Evolutionary conservation across 2,888 invertebrate species (phyloP).

Genomic region (Pristionchus japonicus): DNA sequence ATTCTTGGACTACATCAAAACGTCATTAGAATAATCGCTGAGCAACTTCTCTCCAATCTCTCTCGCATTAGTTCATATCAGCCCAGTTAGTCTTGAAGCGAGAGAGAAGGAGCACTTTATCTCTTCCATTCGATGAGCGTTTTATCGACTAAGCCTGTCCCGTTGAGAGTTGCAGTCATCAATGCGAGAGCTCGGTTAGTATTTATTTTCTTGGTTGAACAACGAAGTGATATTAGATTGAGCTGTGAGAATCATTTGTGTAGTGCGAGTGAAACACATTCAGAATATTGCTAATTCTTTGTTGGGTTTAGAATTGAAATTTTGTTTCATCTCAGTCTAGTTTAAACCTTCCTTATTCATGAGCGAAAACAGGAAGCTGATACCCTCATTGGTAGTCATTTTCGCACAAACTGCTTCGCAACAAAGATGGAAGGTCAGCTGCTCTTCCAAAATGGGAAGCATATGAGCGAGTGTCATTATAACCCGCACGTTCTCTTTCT

Average conservation of each 20-base stretch:
- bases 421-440: neutral
- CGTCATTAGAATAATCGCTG: constrained; percentile 29
- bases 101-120: neutral
- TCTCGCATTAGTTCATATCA: constrained; percentile 13
- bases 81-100: neutral
- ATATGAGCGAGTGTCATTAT: neutral
- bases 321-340: too few relatives aligned
- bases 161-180: neutral
- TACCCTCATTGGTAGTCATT: neutral
- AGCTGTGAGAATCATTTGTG: too few relatives aligned
- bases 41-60: neutral
- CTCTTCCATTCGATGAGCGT: neutral
- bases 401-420: neutral
- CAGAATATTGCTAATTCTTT: too few relatives aligned
- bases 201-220: too few relatives aligned
- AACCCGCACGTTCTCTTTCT: neutral
- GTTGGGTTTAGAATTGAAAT: too few relatives aligned
- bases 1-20: neutral
- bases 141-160: neutral
- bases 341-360: too few relatives aligned
- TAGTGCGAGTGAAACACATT: too few relatives aligned
- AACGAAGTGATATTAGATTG: too few relatives aligned
- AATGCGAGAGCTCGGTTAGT: neutral
- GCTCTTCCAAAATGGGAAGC: neutral
- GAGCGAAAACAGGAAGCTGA: too few relatives aligned